Base-by-base conservation (phyloP, 2,888 invertebrate species). In the Cylloceria caligata region DNA sequence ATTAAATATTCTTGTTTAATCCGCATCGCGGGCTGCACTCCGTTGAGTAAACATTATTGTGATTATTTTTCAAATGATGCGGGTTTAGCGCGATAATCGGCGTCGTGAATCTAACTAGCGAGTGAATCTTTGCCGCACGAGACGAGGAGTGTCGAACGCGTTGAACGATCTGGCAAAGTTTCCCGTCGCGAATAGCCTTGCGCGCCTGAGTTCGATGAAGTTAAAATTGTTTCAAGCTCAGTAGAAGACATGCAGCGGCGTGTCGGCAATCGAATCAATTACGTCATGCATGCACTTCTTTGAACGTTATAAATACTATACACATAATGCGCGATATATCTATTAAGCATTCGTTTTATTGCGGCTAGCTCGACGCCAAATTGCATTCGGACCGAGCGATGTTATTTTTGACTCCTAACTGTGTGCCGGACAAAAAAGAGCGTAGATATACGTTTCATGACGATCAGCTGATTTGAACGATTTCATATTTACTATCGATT, bases 171-270 rank as follows among this genome's bases (percentile, higher is more conserved):
- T 77, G 77, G 77, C 77, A 77, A 77, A 69, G 77, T 69, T 77
- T 69, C 77, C 4, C 64, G 27, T 42, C 27, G 52, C n/a, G 64
- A 74, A 74, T 27, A 74, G 24, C 39, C 49, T 60, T 49, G n/a
- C 36, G 9, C 24, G 52, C 16, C 19, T 24, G 55, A 21, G 60
- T 49, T 76, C 13, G 60, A 57, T 76, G 13, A 16, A 45, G n/a
- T 30, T 3, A 21, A 36, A 77, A 69, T 62, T 52, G 77, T 77
- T 62, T 77, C 77, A 77, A 69, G 69, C 77, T 77, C 77, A 52
- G 60, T 6, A 6, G 39, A 49, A 21, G 47, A 47, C 11, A 16
- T 3, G 19, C n/a, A 47, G 4, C 47, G 4, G 16, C 47, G n/a
- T 57, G 27, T 71, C 6, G 11, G 27, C 19, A 57, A 30, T 57